Evolutionary conservation across 2,113 vertebrate species (phyloP), one percentile per base, ranked within the genome.

Genomic region (Natator depressus): DNA sequence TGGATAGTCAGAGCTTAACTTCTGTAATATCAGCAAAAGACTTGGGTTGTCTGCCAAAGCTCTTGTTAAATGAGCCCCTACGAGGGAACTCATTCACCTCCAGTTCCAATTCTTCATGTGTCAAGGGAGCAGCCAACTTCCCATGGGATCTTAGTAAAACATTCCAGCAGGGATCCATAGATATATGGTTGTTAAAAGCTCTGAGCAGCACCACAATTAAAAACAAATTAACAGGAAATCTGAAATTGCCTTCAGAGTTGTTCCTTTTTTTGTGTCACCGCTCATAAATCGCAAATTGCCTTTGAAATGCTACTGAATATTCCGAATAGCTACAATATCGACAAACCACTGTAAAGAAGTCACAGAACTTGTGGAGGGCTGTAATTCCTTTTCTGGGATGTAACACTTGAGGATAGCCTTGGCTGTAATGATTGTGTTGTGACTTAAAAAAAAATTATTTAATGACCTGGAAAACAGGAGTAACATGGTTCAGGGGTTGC

Each of bases 171-270:
- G 88, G 42, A 89, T 95, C 89, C 80, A 85, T 87, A 90, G 94
- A 95, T 69, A 85, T 17, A 7, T 2, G 80, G 69, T 80, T 78
- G 59, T 94, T 94, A 96, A 87, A 87, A 82, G 59, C 51, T 96
- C 91, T 80, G 94, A 96, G 92, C 57, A 86, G 75, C 91, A 84
- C 31, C 80, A 22, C 38, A 96, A 95, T 95, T 94, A 96, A 94
- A 96, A 96, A 80, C 87, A 95, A 96, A 94, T 95, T 95, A 96
- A 85, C 84, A 93, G 87, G 78, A 95, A 94, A 94, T 85, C 59
- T 94, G 24, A 93, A 95, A 96, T 83, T 87, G 90, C 91, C 78
- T 55, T 83, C 93, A 95, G 88, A 97, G 84, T 95, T 94, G 88
- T 90, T 97, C 82, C 25, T 54, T 80, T 80, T 85, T 84, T 90